Evolutionary conservation across 2,113 vertebrate genomes (phyloP).

Genomic region (Nanorana parkeri): DNA sequence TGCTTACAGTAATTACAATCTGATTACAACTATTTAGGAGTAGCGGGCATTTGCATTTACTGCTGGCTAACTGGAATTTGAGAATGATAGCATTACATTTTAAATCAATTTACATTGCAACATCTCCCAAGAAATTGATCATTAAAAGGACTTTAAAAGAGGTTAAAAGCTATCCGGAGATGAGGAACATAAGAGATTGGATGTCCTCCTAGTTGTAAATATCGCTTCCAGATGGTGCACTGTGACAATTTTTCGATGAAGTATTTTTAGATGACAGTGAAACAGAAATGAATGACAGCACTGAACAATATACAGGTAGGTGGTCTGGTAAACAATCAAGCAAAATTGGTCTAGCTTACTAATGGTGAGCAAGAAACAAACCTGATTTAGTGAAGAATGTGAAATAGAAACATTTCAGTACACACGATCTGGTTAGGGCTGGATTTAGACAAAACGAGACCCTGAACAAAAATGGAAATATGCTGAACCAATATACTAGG

Average conservation of each 20-base stretch:
- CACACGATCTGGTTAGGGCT: not conserved
- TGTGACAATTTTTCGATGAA: conserved; percentile 33
- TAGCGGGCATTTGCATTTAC: not conserved
- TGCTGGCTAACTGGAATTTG: conserved; percentile 18
- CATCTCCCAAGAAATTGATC: conserved; percentile 11
- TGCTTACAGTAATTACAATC: not conserved
- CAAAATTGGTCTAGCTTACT: conserved; percentile 11
- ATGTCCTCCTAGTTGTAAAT: conserved; percentile 34
- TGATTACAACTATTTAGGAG: not conserved
- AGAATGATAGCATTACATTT: conserved; percentile 3
- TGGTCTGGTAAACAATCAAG: conserved; percentile 21
- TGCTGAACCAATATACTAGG: no score
- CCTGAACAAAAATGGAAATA: no score
- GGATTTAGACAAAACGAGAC: not conserved
- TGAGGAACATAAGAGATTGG: conserved; percentile 12
- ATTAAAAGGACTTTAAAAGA: conserved; percentile 40
- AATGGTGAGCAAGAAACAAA: conserved; percentile 1
- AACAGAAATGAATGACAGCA: conserved; percentile 24
- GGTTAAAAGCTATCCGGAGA: conserved; percentile 29
- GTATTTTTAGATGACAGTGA: conserved; percentile 41
- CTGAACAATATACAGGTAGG: conserved; percentile 13
- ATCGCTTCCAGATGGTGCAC: conserved; percentile 46
- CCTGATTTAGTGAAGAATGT: not conserved
- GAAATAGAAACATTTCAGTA: not conserved
- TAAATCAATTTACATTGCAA: conserved; percentile 23